Base-by-base conservation (phyloP, 2,888 invertebrate genomes). In the Cremastinae sp. region DNA sequence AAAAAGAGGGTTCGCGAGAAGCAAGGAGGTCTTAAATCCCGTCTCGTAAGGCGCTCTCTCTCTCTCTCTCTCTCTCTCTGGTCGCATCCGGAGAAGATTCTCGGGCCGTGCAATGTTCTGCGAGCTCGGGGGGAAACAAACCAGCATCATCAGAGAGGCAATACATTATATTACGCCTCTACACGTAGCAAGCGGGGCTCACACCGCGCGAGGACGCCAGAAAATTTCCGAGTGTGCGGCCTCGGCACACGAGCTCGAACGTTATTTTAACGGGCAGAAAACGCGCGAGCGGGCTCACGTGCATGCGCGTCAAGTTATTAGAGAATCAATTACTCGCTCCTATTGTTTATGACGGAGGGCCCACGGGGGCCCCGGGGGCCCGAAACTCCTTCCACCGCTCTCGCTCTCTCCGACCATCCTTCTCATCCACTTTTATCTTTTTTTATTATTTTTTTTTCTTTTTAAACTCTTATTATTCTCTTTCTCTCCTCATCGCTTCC, bases 311-410 rank as follows among this genome's bases (percentile, higher is more conserved):
- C 89, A 89, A 89, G 85, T 89, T 89, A 89, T 89, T 88, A 88
- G 89, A 89, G 89, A 89, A 89, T 89, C 89, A 89, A 89, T 89
- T 89, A 89, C 89, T 88, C 86, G 83, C 85, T 84, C 85, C 87
- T 88, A 89, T 89, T 89, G 89, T 89, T 89, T 89, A 89, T 87
- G 88, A n/a, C n/a, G n/a, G n/a, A n/a, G n/a, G n/a, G n/a, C n/a
- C n/a, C n/a, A 87, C 85, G 86, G 73, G 73, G 69, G 85, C 86
- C 87, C 84, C 82, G 85, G 84, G 88, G 85, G 64, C 70, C 78
- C 74, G 69, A 75, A 64, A 61, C 68, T 53, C 58, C 72, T 58
- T 59, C 54, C 59, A 59, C 36, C 72, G 64, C 70, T 34, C 36
- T 45, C 34, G 59, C 38, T 54, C 41, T 56, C 56, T 36, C 65